These are phyloP conservation scores for Hemitrygon akajei DNA, from an alignment of 2,797 vertebrate species.

Conservation along the genomic window DNA sequence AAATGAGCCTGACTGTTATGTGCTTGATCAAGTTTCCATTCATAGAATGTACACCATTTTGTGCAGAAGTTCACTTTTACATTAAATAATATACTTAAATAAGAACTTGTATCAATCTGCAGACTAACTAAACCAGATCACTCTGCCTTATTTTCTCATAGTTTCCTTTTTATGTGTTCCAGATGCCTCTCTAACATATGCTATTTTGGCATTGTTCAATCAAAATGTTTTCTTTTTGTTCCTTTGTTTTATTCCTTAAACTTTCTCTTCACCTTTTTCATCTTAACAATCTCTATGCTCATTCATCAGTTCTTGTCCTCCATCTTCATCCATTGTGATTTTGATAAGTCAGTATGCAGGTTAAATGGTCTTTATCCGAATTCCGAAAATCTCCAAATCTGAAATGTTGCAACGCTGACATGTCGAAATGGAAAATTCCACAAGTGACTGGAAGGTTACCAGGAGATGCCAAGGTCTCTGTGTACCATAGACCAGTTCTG, in stretches of 20 bases:
- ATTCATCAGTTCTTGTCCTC: neutral
- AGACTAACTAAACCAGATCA: neutral
- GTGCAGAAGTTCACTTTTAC: neutral
- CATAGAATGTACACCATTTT: neutral
- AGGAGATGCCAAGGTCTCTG: too few relatives aligned
- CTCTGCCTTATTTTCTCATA: neutral
- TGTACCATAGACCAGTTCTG: too few relatives aligned
- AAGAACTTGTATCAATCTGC: neutral
- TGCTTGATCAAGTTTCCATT: neutral
- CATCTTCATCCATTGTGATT: neutral
- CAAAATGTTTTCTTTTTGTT: neutral
- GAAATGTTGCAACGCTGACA: too few relatives aligned
- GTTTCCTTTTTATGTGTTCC: neutral
- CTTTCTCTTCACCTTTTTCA: neutral
- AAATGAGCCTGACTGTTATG: neutral
- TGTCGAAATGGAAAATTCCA: too few relatives aligned
- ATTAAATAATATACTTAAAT: too few relatives aligned
- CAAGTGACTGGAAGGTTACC: too few relatives aligned
- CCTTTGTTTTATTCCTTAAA: neutral
- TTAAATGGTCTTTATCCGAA: too few relatives aligned
- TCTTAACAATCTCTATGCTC: neutral
- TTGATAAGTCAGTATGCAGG: too few relatives aligned
- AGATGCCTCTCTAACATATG: neutral
- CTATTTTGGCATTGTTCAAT: neutral
- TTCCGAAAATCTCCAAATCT: too few relatives aligned